Percentiles rank a stretch among this genome's conserved stretches.
Conservation (phyloP, 2,888 invertebrate species). For the Hylaea fasciaria region DNA sequence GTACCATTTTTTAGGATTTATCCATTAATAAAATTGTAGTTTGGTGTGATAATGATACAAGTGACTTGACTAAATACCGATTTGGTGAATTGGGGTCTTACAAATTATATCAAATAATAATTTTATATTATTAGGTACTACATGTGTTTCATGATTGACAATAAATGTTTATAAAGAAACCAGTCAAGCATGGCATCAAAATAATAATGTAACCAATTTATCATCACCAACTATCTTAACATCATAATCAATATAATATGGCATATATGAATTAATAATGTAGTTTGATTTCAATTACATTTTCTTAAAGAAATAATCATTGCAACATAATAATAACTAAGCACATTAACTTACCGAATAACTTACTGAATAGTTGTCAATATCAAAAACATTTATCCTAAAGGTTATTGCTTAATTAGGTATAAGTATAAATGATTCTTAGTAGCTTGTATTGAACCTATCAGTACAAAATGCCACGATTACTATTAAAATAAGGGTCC, state of each 20-base stretch:
- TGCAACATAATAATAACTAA: slow-evolving; percentile 82
- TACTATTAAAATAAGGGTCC: slow-evolving; percentile 68
- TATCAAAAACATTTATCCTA: slow-evolving; percentile 84
- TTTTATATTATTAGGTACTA: slow-evolving; percentile 68
- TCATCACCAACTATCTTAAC: slow-evolving; percentile 79
- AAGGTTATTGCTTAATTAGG: slow-evolving; percentile 80
- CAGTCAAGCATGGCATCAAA: slow-evolving; percentile 68
- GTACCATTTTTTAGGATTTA: slow-evolving; percentile 79
- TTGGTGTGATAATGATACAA: slow-evolving; percentile 80
- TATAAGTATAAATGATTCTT: slow-evolving; percentile 75
- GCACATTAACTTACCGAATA: slow-evolving; percentile 82
- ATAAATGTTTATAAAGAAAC: slow-evolving; percentile 57
- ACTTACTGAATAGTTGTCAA: slow-evolving; percentile 83
- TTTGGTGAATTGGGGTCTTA: slow-evolving; percentile 60
- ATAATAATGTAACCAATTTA: slow-evolving; percentile 69
- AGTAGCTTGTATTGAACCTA: slow-evolving; percentile 78
- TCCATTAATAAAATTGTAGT: slow-evolving; percentile 78
- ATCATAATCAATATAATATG: slow-evolving; percentile 83
- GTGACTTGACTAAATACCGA: slow-evolving; percentile 79
- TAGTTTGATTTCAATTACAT: slow-evolving; percentile 77
- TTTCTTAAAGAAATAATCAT: slow-evolving; percentile 81
- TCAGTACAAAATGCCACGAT: slow-evolving; percentile 83
- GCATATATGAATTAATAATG: slow-evolving; percentile 81
- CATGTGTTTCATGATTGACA: slow-evolving; percentile 62
- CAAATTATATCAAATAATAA: slow-evolving; percentile 61